Conservation (phyloP, 92 coral and sea anemone species). For the Umimayanthus chanpuru region DNA sequence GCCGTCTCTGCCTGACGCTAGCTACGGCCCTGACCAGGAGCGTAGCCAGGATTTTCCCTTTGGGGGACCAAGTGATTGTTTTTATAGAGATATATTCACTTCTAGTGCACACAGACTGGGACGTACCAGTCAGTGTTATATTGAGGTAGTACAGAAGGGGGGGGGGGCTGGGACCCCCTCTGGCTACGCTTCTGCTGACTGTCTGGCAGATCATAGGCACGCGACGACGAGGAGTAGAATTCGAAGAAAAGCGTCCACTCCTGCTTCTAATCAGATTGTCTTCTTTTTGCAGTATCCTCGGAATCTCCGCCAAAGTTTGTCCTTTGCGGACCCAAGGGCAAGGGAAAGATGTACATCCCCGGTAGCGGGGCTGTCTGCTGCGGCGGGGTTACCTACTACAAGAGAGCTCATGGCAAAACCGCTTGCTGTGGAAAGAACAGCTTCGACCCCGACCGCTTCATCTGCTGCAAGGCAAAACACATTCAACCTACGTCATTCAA, state of each 20-base stretch:
- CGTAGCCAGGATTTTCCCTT: no score
- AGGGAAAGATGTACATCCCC: neutral
- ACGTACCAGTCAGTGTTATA: no score
- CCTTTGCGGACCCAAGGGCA: conserved; percentile 13
- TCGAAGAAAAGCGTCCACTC: neutral
- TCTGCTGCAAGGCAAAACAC: conserved; percentile 9
- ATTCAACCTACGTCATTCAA: neutral
- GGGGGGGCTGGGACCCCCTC: no score
- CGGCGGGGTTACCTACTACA: neutral
- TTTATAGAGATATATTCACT: no score
- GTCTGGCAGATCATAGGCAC: no score
- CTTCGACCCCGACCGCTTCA: neutral
- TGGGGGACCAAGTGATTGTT: no score
- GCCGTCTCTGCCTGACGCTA: no score
- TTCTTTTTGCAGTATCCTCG: neutral
- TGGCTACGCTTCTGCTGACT: no score
- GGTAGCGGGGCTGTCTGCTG: neutral
- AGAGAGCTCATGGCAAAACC: neutral
- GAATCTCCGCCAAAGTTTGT: neutral
- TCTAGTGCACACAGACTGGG: no score
- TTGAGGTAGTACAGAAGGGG: no score
- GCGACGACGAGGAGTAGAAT: no score
- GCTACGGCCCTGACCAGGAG: no score
- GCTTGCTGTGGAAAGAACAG: neutral
- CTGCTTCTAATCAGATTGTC: neutral